These are phyloP conservation scores for Poecilus cupreus DNA, from an alignment of 2,888 invertebrate species.

Conservation along the genomic window DNA sequence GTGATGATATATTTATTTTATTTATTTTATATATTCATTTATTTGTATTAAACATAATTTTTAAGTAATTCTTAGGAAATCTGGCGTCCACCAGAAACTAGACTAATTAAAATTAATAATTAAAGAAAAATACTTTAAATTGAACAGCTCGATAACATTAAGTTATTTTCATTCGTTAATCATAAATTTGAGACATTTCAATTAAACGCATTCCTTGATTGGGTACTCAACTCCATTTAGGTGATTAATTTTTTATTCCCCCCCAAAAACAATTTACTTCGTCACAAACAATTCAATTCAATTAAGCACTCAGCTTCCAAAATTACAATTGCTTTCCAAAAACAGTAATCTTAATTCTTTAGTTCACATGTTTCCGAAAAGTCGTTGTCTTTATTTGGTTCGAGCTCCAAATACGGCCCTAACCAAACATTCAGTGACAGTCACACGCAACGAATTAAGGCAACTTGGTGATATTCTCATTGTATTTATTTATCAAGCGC, in stretches of 20 bases:
- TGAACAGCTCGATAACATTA: too few relatives aligned
- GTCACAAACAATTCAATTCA: slow-evolving; percentile 7
- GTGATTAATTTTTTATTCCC: neutral
- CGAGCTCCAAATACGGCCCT: neutral
- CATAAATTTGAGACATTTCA: neutral
- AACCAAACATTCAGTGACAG: slow-evolving; percentile 5
- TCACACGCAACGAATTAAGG: neutral
- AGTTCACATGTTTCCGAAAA: slow-evolving; percentile 11
- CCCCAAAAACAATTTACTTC: neutral
- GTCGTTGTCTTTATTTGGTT: neutral
- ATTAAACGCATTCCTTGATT: neutral
- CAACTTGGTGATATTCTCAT: neutral
- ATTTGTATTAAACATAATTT: too few relatives aligned
- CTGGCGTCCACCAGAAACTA: too few relatives aligned
- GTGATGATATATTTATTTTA: too few relatives aligned
- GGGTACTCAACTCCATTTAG: neutral
- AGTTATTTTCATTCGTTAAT: neutral
- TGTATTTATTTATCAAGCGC: neutral
- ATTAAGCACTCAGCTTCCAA: slow-evolving; percentile 10
- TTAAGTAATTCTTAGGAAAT: too few relatives aligned
- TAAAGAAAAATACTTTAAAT: too few relatives aligned
- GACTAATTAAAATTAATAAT: too few relatives aligned
- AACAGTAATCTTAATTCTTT: slow-evolving; percentile 27
- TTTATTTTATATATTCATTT: too few relatives aligned
- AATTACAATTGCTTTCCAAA: neutral